These are phyloP conservation scores for Athene cunicularia DNA, from an alignment of 2,113 vertebrate species.

Conservation along the genomic window DNA sequence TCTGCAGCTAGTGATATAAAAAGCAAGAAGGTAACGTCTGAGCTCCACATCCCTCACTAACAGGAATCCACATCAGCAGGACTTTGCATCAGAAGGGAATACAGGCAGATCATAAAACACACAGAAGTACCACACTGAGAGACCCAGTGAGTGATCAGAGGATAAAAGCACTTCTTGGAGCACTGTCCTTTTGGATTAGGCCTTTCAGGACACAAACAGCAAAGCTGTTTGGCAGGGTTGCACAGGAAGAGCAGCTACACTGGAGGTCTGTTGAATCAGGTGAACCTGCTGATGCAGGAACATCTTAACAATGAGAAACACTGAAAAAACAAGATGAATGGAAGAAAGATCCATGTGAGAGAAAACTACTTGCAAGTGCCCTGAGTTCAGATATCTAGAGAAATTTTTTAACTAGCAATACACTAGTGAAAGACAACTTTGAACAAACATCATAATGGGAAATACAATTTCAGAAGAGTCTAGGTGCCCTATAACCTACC, in stretches of 20 bases:
- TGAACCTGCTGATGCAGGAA: background rate
- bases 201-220: background rate
- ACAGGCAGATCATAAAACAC: background rate
- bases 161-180: background rate
- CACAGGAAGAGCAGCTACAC: accelerated
- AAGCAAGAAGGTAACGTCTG: accelerated
- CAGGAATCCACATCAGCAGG: background rate
- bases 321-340: background rate
- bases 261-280: background rate
- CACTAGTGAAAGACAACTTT: accelerated
- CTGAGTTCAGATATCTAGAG: background rate
- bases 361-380: background rate
- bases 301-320: background rate
- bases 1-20: no score
- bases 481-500: background rate
- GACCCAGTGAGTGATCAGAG: background rate
- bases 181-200: background rate
- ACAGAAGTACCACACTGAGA: background rate
- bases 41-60: background rate
- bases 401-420: background rate
- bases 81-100: background rate
- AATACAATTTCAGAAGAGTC: background rate
- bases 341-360: background rate
- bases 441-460: background rate
- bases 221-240: background rate